Evolutionary conservation across 2,113 vertebrate species (phyloP).

Genomic region (Coptodon bakossiorum): DNA sequence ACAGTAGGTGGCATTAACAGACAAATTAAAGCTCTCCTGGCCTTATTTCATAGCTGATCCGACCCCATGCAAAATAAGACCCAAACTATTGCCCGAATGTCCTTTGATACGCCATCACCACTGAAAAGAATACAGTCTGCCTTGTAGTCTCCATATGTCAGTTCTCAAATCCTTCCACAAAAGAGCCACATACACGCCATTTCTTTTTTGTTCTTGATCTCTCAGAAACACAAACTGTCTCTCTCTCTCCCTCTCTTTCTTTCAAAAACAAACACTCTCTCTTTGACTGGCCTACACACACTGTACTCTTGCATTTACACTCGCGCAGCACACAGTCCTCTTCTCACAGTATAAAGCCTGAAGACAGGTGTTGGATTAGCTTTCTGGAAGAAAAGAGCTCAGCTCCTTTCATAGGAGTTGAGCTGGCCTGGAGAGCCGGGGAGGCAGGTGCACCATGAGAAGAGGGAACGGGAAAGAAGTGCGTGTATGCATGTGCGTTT

Average conservation of each 20-base stretch:
- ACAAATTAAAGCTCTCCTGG: not conserved
- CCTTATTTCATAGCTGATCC: constrained; percentile 14
- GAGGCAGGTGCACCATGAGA: constrained; percentile 66
- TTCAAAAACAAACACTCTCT: constrained; percentile 5
- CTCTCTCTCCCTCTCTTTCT: not conserved
- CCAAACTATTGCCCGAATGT: constrained; percentile 24
- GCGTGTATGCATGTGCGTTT: not conserved
- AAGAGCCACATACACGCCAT: constrained; percentile 18
- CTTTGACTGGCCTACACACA: constrained; percentile 7
- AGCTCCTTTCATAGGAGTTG: constrained; percentile 66
- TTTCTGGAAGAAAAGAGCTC: constrained; percentile 66
- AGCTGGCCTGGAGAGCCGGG: constrained; percentile 59
- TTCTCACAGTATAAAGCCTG: constrained; percentile 56
- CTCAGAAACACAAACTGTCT: constrained; percentile 37
- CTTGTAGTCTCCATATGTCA: constrained; percentile 42
- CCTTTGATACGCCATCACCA: constrained; percentile 42
- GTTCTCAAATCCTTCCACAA: constrained; percentile 42
- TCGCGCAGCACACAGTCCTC: constrained; percentile 20
- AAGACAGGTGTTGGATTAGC: constrained; percentile 75
- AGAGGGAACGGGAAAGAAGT: constrained; percentile 5
- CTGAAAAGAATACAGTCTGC: constrained; percentile 41
- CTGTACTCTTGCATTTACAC: constrained; percentile 26
- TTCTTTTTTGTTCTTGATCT: constrained; percentile 34
- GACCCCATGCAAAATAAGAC: constrained; percentile 37
- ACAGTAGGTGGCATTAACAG: constrained; percentile 5